Conservation (phyloP, 2,888 invertebrate species). For the Drosophila paramelanica region DNA sequence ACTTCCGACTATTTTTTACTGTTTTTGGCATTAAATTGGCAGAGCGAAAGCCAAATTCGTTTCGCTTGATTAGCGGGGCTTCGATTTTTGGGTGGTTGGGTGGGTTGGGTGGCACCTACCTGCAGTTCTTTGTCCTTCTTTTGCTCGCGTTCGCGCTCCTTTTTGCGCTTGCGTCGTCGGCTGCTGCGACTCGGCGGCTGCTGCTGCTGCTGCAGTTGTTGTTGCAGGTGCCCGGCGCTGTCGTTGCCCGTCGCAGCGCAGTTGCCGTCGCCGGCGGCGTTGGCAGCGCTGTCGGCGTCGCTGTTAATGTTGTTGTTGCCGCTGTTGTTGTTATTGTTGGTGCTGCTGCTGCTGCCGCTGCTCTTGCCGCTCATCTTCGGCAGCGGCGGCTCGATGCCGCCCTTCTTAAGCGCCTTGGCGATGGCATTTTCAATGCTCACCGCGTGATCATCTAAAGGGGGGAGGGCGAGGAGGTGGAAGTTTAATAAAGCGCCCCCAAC, state of each 20-base stretch:
- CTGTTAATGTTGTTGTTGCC: slow-evolving; percentile 12
- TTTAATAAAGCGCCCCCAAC: no score
- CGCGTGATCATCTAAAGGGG: slow-evolving; percentile 89
- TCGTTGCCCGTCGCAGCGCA: slow-evolving; percentile 14
- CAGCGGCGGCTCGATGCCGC: slow-evolving; percentile 85
- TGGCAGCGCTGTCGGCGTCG: slow-evolving; percentile 84
- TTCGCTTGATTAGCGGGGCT: neutral
- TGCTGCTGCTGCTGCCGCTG: slow-evolving; percentile 5
- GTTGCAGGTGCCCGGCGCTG: neutral
- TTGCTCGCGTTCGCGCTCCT: slow-evolving; percentile 81
- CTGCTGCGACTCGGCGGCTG: slow-evolving; percentile 76
- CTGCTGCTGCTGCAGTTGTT: neutral
- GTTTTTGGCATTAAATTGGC: neutral
- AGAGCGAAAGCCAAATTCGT: slow-evolving; percentile 2
- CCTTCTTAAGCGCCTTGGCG: slow-evolving; percentile 90
- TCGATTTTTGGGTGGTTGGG: neutral
- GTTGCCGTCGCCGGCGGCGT: slow-evolving; percentile 85
- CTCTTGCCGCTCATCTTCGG: slow-evolving; percentile 62
- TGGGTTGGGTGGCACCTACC: slow-evolving; percentile 24
- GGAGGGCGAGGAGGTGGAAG: neutral
- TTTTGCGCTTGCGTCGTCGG: slow-evolving; percentile 82
- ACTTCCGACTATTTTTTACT: no score
- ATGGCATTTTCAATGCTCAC: slow-evolving; percentile 92
- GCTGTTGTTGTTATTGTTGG: neutral
- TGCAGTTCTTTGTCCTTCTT: slow-evolving; percentile 74